Percentiles rank a stretch among this genome's conserved stretches.
These are phyloP conservation scores for Battus philenor DNA, from an alignment of 1,140 invertebrate species.

Conservation along the genomic window DNA sequence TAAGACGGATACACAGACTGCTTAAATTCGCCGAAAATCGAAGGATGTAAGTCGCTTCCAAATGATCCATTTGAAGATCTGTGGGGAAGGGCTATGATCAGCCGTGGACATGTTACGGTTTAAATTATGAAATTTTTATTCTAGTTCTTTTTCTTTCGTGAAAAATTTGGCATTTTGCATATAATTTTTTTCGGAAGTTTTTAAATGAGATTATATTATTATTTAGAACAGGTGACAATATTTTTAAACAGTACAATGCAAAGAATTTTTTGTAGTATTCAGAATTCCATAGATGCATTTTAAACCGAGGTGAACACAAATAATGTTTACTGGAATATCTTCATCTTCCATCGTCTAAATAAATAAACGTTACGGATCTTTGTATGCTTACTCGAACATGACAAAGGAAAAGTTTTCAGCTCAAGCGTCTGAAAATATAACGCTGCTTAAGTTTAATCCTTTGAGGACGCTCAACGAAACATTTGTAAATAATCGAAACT, in stretches of 20 bases:
- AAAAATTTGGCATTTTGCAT: background rate
- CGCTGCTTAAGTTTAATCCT: slow-evolving; percentile 13
- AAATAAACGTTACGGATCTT: slow-evolving; percentile 8
- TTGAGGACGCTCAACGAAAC: slow-evolving; percentile 7
- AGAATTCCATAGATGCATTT: background rate
- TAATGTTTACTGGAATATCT: slow-evolving; percentile 8
- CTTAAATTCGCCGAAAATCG: too few relatives aligned
- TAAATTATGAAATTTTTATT: too few relatives aligned
- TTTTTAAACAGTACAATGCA: too few relatives aligned
- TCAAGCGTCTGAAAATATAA: slow-evolving; percentile 14
- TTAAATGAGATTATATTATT: background rate
- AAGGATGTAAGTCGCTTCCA: too few relatives aligned
- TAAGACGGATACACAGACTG: too few relatives aligned
- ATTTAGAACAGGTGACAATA: too few relatives aligned
- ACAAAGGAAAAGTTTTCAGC: slow-evolving; percentile 17
- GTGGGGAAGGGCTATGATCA: too few relatives aligned
- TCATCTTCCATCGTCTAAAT: slow-evolving; percentile 10
- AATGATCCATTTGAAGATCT: too few relatives aligned
- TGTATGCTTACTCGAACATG: slow-evolving; percentile 11
- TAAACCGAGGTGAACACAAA: background rate
- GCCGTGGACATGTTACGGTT: too few relatives aligned
- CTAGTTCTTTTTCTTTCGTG: too few relatives aligned
- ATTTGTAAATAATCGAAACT: slow-evolving; percentile 14
- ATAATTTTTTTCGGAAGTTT: background rate
- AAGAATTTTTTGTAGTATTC: too few relatives aligned